A percentile compares a stretch with the other conserved stretches of the same genome.
Conservation (phyloP, 2,113 vertebrate genomes). For the Noctilio leporinus region DNA sequence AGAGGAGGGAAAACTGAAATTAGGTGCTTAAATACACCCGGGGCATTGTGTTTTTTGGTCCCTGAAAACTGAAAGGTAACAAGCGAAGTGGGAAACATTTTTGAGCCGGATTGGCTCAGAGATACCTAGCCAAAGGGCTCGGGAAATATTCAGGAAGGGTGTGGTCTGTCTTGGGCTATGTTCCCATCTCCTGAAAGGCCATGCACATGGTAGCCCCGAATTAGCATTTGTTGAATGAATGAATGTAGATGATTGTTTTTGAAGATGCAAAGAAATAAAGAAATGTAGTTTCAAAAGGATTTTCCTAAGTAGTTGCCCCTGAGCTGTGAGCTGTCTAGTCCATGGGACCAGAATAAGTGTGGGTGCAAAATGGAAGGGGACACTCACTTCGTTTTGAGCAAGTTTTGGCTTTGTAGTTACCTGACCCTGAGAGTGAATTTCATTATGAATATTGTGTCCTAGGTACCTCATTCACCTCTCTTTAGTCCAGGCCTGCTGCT, state of each 20-base stretch:
- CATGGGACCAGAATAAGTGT: not conserved
- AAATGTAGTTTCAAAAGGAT: not conserved
- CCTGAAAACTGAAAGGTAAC: not conserved
- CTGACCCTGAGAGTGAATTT: not conserved
- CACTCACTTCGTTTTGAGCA: not conserved
- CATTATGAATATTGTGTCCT: not conserved
- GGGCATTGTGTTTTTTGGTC: not conserved
- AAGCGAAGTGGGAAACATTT: not conserved
- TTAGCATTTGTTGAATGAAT: not conserved
- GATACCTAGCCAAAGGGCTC: not conserved
- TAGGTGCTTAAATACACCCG: not conserved
- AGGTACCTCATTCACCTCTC: not conserved
- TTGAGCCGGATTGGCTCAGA: not conserved
- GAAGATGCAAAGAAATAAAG: not conserved
- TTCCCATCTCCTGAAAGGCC: not conserved
- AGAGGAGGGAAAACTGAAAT: not conserved
- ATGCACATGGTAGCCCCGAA: not conserved
- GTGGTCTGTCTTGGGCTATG: not conserved
- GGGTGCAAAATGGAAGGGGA: not conserved
- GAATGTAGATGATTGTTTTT: not conserved
- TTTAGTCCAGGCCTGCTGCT: not conserved
- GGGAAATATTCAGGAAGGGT: not conserved
- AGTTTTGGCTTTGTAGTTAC: not conserved
- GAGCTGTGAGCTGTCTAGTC: not conserved
- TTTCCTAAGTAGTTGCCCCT: not conserved